These are phyloP conservation scores for Chaunax sp. DNA, from an alignment of 2,797 vertebrate species.

Conservation along the genomic window DNA sequence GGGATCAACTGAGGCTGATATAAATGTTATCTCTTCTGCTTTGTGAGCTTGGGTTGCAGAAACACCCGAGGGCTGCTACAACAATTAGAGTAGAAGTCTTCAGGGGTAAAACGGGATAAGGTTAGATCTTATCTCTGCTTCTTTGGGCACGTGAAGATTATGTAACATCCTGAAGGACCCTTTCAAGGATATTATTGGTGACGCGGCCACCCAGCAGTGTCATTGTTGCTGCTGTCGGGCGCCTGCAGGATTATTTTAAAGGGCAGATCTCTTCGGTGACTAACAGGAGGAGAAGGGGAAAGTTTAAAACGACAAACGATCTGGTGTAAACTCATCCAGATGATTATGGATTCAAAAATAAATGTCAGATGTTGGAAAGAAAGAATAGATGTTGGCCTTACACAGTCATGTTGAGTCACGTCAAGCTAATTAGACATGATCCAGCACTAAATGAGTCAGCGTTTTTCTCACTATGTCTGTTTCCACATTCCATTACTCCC, in stretches of 20 bases:
- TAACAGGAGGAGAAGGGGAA: not conserved
- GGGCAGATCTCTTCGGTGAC: slow-evolving; percentile 10
- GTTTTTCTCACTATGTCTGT: not conserved
- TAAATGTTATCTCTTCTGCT: slow-evolving; percentile 33
- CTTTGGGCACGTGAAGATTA: slow-evolving; percentile 34
- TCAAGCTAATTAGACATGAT: not conserved
- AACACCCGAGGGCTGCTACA: slow-evolving; percentile 11
- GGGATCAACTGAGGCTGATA: slow-evolving; percentile 2
- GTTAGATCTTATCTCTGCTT: slow-evolving; percentile 46
- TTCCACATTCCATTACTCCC: not conserved
- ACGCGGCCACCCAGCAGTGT: slow-evolving; percentile 19
- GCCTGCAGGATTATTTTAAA: slow-evolving; percentile 21
- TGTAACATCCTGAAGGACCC: slow-evolving; percentile 42
- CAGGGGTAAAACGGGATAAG: slow-evolving; percentile 36
- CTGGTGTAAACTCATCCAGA: not conserved
- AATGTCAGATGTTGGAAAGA: not conserved
- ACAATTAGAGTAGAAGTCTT: slow-evolving; percentile 22
- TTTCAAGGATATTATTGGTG: slow-evolving; percentile 45
- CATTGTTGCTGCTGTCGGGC: slow-evolving; percentile 16
- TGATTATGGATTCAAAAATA: not conserved
- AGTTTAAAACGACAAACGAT: slow-evolving; percentile 1
- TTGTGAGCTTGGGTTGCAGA: slow-evolving; percentile 22
- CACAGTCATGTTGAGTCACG: not conserved
- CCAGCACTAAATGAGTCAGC: too few relatives aligned
- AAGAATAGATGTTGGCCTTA: not conserved